Evolutionary conservation across 2,113 vertebrate species (phyloP).

Genomic region (Cololabis saira): DNA sequence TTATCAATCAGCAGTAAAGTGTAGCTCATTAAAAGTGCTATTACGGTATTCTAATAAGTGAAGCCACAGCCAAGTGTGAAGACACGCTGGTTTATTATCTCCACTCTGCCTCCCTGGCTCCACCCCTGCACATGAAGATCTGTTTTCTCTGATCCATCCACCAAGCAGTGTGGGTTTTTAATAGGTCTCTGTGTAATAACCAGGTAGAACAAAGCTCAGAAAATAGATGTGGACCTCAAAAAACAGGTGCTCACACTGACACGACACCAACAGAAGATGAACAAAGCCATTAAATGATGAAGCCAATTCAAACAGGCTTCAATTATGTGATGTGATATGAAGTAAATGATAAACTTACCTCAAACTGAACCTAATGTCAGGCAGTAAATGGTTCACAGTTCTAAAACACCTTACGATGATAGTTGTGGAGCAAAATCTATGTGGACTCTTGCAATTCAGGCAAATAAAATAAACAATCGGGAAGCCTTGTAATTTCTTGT

Average conservation of each 20-base stretch:
- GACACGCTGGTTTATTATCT: constrained; percentile 57
- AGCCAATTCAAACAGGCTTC: too few relatives aligned
- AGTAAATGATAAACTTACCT: too few relatives aligned
- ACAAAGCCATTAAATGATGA: too few relatives aligned
- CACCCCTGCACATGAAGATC: constrained; percentile 41
- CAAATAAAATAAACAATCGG: too few relatives aligned
- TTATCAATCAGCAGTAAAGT: constrained; percentile 41
- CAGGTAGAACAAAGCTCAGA: constrained; percentile 30
- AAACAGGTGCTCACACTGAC: background rate
- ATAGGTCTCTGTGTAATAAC: constrained; percentile 40
- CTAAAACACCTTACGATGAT: too few relatives aligned
- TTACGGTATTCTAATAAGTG: constrained; percentile 54
- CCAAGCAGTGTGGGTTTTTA: constrained; percentile 6
- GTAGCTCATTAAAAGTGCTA: constrained; percentile 48
- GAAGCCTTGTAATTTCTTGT: too few relatives aligned
- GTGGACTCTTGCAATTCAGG: too few relatives aligned
- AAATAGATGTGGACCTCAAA: constrained; percentile 24
- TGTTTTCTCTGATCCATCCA: constrained; percentile 33
- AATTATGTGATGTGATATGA: too few relatives aligned
- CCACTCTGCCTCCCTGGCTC: constrained; percentile 37
- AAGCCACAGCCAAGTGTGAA: constrained; percentile 42
- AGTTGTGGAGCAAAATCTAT: too few relatives aligned
- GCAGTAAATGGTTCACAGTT: too few relatives aligned
- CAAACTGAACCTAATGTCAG: too few relatives aligned
- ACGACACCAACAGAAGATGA: too few relatives aligned